These are phyloP conservation scores for Cassiopea andromeda DNA, from an alignment of 30 jellyfish, hydroid and myxozoan species.

Conservation along the genomic window DNA sequence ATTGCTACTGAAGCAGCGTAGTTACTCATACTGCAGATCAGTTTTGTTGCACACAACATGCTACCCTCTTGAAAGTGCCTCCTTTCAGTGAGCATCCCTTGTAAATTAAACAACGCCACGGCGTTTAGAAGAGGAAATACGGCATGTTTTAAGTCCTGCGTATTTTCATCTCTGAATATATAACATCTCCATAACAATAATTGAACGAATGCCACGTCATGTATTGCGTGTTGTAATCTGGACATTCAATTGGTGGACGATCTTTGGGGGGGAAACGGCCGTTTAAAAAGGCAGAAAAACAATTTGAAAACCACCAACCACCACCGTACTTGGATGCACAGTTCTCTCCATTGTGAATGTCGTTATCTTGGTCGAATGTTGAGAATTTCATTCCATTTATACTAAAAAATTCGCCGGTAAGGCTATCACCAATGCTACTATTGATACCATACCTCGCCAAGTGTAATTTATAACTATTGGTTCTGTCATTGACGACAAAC, in stretches of 20 bases:
- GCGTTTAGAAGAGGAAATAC: too few species aligned
- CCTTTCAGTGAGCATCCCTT: too few species aligned
- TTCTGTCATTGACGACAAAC: conserved; percentile 7
- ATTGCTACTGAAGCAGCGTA: too few species aligned
- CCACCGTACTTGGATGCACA: conserved; percentile 28
- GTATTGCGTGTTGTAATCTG: not conserved
- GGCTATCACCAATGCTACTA: conserved; percentile 14
- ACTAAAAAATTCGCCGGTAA: not conserved
- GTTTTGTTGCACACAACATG: too few species aligned
- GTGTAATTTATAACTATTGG: conserved; percentile 1
- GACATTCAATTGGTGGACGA: not conserved
- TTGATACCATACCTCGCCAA: not conserved
- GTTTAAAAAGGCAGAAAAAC: conserved; percentile 31
- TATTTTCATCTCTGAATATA: conserved; percentile 30
- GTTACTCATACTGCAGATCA: too few species aligned
- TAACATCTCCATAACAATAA: conserved; percentile 19
- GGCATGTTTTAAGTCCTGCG: not conserved
- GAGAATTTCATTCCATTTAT: conserved; percentile 35
- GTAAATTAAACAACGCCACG: too few species aligned
- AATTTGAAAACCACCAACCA: conserved; percentile 55
- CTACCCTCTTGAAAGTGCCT: too few species aligned
- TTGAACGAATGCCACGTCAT: conserved; percentile 8
- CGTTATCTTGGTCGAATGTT: conserved; percentile 42
- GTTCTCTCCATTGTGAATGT: not conserved
- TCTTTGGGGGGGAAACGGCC: not conserved